These are phyloP conservation scores for Eledona agricola DNA, from an alignment of 2,888 invertebrate genomes.

Conservation along the genomic window DNA sequence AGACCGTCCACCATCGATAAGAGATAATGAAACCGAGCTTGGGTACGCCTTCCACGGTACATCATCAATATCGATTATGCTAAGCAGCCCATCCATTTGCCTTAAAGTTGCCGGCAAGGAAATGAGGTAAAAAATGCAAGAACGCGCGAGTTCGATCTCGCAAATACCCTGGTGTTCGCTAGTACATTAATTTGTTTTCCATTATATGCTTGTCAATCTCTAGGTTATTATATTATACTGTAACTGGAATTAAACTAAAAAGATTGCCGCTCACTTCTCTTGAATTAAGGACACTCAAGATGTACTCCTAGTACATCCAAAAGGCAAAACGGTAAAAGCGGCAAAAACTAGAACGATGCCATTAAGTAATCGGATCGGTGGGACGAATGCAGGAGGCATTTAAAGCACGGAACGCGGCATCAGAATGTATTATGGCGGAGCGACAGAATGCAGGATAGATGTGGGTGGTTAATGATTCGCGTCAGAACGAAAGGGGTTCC, in stretches of 20 bases:
- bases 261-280: conserved; percentile 14
- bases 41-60: conserved; percentile 24
- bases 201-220: too few species aligned
- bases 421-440: conserved; percentile 28
- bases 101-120: conserved; percentile 10
- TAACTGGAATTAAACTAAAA: too few species aligned
- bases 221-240: too few species aligned
- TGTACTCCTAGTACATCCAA: too few species aligned
- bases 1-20: conserved; percentile 9
- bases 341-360: conserved; percentile 31
- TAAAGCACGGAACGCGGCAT: conserved; percentile 2
- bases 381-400: conserved; percentile 8
- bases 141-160: conserved; percentile 15
- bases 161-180: too few species aligned
- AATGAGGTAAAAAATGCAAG: conserved; percentile 32
- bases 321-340: too few species aligned
- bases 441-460: conserved; percentile 35
- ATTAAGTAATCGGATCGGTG: conserved; percentile 35
- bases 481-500: conserved; percentile 33
- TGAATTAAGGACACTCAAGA: too few species aligned
- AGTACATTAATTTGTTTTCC: too few species aligned
- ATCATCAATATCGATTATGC: conserved; percentile 38
- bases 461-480: conserved; percentile 37
- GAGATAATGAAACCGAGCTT: conserved; percentile 23
- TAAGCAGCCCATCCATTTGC: conserved; percentile 35